phyloP scores from a whole-genome alignment of 35 echinoderm and acorn worm species.

The Ophiothrix spiculata region DNA sequence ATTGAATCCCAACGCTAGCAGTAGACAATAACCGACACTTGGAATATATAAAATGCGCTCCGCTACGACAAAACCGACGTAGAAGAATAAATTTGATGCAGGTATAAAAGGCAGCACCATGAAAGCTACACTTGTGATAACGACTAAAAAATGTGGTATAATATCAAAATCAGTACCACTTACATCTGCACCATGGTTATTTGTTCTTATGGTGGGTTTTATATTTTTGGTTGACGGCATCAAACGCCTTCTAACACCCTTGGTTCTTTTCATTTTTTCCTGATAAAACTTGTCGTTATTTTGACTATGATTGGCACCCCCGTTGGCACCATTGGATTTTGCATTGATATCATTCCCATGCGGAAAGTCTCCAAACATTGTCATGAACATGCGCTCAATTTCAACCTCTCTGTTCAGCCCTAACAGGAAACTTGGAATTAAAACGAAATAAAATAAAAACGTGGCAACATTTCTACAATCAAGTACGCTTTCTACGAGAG shows the following conservation, averaged over 20 bases:
- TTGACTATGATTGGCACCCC: neutral
- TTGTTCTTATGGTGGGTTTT: neutral
- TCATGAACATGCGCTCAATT: neutral
- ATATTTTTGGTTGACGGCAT: neutral
- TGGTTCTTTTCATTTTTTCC: neutral
- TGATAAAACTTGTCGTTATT: no score
- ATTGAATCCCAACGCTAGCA: slow-evolving; percentile 37
- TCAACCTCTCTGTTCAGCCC: neutral
- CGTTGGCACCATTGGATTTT: neutral
- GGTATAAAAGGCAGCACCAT: slow-evolving; percentile 82
- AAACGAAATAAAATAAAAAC: slow-evolving; percentile 15
- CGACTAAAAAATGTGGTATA: neutral
- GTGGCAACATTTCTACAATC: slow-evolving; percentile 64
- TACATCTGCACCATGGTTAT: neutral
- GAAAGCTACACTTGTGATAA: slow-evolving; percentile 58
- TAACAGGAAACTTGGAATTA: neutral
- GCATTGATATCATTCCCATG: neutral
- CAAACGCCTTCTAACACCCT: neutral
- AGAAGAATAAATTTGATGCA: slow-evolving; percentile 90
- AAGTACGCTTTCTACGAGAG: slow-evolving; percentile 60
- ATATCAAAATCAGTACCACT: neutral
- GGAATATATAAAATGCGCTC: slow-evolving; percentile 96
- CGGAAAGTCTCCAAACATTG: neutral
- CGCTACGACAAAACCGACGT: slow-evolving; percentile 91
- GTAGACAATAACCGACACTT: slow-evolving; percentile 79